Percentiles rank a stretch among this genome's conserved stretches.
phyloP scores from a whole-genome alignment of 1,140 invertebrate species.

The Diprion similis region DNA sequence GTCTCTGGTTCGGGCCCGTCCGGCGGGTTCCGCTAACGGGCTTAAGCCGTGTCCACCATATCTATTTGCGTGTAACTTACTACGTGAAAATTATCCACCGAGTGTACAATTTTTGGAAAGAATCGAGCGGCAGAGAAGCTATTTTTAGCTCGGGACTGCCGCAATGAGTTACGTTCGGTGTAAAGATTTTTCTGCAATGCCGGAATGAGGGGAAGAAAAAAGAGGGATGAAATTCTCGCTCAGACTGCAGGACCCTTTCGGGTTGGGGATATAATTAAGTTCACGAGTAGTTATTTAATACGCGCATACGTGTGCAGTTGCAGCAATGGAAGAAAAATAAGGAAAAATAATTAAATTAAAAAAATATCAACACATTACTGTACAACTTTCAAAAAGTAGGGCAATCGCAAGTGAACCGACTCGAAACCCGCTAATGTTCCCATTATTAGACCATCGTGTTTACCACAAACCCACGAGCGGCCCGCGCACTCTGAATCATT shows the following conservation, averaged over 20 bases:
- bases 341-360: too few species aligned
- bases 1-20: neutral
- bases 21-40: too few species aligned
- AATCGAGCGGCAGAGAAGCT: neutral
- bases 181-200: neutral
- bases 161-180: neutral
- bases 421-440: neutral
- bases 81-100: too few species aligned
- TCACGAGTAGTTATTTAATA: too few species aligned
- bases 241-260: neutral
- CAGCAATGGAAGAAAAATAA: too few species aligned
- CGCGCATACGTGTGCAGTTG: too few species aligned
- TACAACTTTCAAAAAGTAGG: neutral
- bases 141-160: neutral
- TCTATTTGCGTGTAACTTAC: too few species aligned
- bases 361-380: too few species aligned
- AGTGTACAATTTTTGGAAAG: neutral
- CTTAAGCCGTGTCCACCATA: neutral
- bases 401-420: neutral
- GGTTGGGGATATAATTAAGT: neutral
- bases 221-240: neutral
- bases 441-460: neutral
- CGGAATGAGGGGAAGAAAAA: neutral
- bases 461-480: neutral
- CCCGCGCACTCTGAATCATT: too few species aligned